Conservation (phyloP, 2,797 vertebrate genomes). For the Avahi laniger region DNA sequence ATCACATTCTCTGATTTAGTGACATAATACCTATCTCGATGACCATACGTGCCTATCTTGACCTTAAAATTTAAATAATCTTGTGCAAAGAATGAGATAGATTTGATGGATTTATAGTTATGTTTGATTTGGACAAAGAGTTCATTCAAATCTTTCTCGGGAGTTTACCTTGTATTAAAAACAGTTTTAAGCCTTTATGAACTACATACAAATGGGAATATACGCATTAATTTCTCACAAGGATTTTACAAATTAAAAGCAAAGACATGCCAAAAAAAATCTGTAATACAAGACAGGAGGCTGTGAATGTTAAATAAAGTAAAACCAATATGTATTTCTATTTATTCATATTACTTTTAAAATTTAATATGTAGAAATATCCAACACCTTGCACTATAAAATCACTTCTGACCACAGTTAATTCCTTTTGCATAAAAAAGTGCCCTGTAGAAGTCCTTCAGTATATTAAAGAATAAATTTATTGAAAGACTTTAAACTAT, state of each 20-base stretch:
- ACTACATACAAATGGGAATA: neutral
- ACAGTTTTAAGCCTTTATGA: neutral
- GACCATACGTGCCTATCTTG: neutral
- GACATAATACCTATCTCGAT: neutral
- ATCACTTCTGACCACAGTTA: neutral
- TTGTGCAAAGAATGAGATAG: neutral
- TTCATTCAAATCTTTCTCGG: neutral
- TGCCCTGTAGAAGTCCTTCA: neutral
- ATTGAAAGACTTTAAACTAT: constrained; percentile 28
- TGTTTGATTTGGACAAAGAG: constrained; percentile 10
- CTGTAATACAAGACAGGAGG: neutral
- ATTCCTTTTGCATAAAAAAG: neutral
- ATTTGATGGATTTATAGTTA: neutral
- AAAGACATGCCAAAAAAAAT: neutral
- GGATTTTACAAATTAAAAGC: constrained; percentile 36
- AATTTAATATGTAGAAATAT: constrained; percentile 41
- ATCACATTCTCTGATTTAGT: neutral
- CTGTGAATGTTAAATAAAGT: neutral
- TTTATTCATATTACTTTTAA: neutral
- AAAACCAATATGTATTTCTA: neutral
- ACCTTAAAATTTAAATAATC: constrained; percentile 4
- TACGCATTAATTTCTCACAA: neutral
- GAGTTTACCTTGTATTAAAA: neutral
- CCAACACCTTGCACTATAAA: neutral
- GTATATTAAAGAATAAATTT: constrained; percentile 11